Evolutionary conservation across 2,888 invertebrate genomes (phyloP), one percentile per base, ranked within the genome.

Genomic region (Noctua janthe): DNA sequence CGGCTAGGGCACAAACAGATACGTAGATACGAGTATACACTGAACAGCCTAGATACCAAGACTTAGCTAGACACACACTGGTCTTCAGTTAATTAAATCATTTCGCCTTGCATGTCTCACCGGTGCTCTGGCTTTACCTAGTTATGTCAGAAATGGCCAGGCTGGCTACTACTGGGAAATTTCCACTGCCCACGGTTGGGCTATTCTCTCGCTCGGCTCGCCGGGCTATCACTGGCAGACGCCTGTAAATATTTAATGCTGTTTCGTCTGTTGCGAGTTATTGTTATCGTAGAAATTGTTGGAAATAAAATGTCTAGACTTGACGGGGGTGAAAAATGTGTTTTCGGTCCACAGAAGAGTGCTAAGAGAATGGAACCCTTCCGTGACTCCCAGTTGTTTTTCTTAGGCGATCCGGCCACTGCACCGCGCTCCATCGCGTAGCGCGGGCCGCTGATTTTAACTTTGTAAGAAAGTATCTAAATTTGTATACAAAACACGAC

Each of bases 51-150:
- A 54, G 29, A 66, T 66, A 67, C 56, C 72, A 39, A 74, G 56
- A 39, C 82, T 70, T 49, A 77, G 39, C 79, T 62, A 69, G 39
- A 11, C 70, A 74, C 49, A 83, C 35, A 78, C 72, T 62, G 71
- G 64, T 82, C 73, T 79, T 73, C 59, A 72, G 80, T 85, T 81
- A 89, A 84, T 87, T 88, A 85, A 85, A 82, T 87, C 75, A 81
- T 83, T 80, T 80, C 70, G 79, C 59, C 35, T 74, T 76, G 77
- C 81, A 47, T 72, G 74, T 85, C 80, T 87, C 70, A 76, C 77
- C 59, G 66, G 74, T 76, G 76, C 56, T 70, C 74, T 64, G 69
- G 76, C 39, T 77, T 81, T 71, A 79, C 78, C 71, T 47, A 78
- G 78, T 82, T 80, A 78, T 67, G 79, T 81, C 82, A 74, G 82